phyloP scores from a whole-genome alignment of 2,113 vertebrate genomes.

The Bubo bubo region DNA sequence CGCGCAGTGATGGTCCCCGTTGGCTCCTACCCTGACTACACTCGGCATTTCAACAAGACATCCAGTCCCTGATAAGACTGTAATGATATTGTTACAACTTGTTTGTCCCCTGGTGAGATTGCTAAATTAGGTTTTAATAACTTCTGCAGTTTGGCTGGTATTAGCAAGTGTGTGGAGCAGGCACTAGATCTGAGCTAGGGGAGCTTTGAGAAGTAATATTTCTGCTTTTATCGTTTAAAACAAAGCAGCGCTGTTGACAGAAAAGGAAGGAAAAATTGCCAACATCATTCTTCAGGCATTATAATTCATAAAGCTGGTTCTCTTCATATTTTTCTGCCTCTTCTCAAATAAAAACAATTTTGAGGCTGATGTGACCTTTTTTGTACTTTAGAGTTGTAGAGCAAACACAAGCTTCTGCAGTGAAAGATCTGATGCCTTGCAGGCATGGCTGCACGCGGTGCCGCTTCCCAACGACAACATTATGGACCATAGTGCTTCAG shows the following conservation, averaged over 20 bases:
- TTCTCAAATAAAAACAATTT: not conserved
- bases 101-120: not conserved
- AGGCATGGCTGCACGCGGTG: accelerated
- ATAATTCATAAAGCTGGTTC: not conserved
- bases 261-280: not conserved
- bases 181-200: not conserved
- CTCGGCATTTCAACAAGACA: not conserved
- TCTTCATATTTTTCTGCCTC: not conserved
- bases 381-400: not conserved
- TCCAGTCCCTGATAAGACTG: not conserved
- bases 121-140: not conserved
- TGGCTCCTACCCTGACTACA: not conserved
- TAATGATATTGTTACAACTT: not conserved
- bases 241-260: not conserved
- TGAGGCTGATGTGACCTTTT: not conserved
- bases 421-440: not conserved
- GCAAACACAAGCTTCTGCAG: accelerated
- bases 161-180: not conserved
- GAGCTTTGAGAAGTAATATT: not conserved
- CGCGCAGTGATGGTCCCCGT: accelerated
- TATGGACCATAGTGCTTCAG: accelerated
- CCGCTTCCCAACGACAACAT: accelerated
- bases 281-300: not conserved
- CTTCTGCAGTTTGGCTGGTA: not conserved
- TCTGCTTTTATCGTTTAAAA: not conserved